Base-by-base conservation (phyloP, 2,797 vertebrate genomes). In the Pseudochromis fuscus region DNA sequence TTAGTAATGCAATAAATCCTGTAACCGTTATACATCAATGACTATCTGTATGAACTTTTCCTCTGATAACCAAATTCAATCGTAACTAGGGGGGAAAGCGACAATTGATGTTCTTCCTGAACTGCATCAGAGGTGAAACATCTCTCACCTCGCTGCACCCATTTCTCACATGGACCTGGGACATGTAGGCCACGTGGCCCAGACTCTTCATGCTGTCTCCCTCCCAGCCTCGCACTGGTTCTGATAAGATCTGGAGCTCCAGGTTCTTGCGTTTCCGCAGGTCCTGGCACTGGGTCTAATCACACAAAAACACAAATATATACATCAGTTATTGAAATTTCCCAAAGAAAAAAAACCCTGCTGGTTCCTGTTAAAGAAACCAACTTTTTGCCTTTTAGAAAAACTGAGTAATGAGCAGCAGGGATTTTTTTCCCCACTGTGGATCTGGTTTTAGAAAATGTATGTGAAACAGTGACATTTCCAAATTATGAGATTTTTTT, bases 181-280 rank as follows among this genome's bases (percentile, higher is more conserved):
- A 98, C 95, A 96, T 98, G 87, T 96, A 99, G 51, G 95, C 85
- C 67, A 98, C 94, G 0, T 88, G 95, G 56, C 98, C 98, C 88
- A 99, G 91, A 2, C 95, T 95, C 91, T 96, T 98, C 81, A 99
- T 98, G 85, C 94, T 92, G 31, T 99, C 98, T 55, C 98, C 98
- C 87, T 99, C 98, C 98, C 97, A 99, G 70, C 94, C 93, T 15
- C 97, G 94, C 75, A 99, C 96, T 4, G 96, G 94, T 77, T 99
- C 98, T 0, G 96, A 98, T 81, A 99, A 92, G 80, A 99, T 98
- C 92, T 99, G 98, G 63, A 99, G 89, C 79, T 99, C 98, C 27
- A 99, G 93, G 63, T 97, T 96, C 70, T 98, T 99, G 42, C 97
- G 95, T 85, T 96, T 99, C 38, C 98, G 94, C 85, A 98, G 88